These are phyloP conservation scores for Tiliqua scincoides DNA, from an alignment of 2,113 vertebrate species.

Conservation along the genomic window DNA sequence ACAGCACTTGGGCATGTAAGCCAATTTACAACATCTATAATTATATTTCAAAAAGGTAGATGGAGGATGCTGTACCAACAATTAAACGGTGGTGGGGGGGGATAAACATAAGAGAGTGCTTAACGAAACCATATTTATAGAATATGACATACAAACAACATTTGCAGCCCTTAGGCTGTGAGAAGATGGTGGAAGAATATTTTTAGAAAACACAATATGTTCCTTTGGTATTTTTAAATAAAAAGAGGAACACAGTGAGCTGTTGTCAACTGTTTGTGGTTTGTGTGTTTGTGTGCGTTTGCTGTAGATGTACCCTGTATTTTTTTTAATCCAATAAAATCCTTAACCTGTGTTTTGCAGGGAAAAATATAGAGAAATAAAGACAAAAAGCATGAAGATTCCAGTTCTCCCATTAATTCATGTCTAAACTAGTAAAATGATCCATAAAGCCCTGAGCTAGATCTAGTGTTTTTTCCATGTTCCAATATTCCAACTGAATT, in stretches of 20 bases:
- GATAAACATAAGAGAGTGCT: constrained; percentile 9
- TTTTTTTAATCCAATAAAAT: constrained; percentile 46
- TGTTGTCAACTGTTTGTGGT: constrained; percentile 60
- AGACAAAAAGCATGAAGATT: constrained; percentile 30
- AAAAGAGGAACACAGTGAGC: constrained; percentile 55
- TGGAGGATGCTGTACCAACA: neutral
- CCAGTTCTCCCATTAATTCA: constrained; percentile 34
- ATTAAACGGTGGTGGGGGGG: neutral
- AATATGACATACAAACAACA: constrained; percentile 63
- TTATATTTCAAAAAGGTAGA: neutral
- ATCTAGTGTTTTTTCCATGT: neutral
- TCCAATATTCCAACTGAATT: constrained; percentile 61
- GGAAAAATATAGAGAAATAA: constrained; percentile 50
- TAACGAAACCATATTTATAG: constrained; percentile 61
- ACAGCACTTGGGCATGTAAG: neutral
- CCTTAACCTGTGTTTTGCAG: constrained; percentile 43
- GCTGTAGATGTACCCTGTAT: constrained; percentile 67
- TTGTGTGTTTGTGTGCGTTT: too few species aligned
- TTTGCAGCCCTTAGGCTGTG: constrained; percentile 43
- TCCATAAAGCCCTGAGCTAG: constrained; percentile 24
- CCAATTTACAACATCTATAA: neutral
- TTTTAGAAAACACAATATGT: constrained; percentile 52
- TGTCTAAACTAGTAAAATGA: constrained; percentile 18
- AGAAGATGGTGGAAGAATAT: constrained; percentile 54
- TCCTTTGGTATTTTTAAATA: constrained; percentile 55